Conservation (phyloP, 2,888 invertebrate genomes). For the Drosophila paramelanica region DNA sequence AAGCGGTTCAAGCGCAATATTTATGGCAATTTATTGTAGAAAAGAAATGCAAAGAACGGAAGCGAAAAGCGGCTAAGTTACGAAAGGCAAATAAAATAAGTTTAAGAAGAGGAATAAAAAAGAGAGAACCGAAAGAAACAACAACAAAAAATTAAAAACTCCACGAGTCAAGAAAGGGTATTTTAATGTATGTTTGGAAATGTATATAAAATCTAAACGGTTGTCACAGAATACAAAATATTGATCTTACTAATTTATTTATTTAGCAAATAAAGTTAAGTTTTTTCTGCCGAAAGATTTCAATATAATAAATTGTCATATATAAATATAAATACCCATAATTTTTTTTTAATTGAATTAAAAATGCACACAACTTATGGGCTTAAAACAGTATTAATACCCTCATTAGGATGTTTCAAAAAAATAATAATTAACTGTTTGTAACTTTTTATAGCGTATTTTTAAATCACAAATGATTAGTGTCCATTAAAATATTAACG, state of each 20-base stretch:
- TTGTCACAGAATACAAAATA: too few relatives aligned
- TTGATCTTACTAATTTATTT: too few relatives aligned
- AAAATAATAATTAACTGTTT: neutral
- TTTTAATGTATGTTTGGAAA: too few relatives aligned
- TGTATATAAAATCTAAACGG: too few relatives aligned
- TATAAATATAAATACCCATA: too few relatives aligned
- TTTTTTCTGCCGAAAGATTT: too few relatives aligned
- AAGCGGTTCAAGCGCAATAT: constrained; percentile 8
- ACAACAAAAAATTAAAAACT: too few relatives aligned
- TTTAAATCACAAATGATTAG: neutral
- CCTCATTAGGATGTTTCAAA: neutral
- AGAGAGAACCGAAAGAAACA: neutral
- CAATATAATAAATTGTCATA: too few relatives aligned
- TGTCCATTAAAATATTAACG: constrained; percentile 4
- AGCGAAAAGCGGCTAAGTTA: neutral
- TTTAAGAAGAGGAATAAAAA: neutral
- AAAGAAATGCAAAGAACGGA: neutral
- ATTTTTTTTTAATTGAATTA: too few relatives aligned
- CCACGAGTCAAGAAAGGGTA: too few relatives aligned
- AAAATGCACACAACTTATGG: too few relatives aligned
- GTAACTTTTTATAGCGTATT: neutral
- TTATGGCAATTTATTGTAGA: neutral
- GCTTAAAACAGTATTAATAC: neutral
- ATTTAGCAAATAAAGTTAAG: too few relatives aligned
- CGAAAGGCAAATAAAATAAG: neutral